These are phyloP conservation scores for Cirrhinus molitorella DNA, from an alignment of 2,797 vertebrate species.

Conservation along the genomic window DNA sequence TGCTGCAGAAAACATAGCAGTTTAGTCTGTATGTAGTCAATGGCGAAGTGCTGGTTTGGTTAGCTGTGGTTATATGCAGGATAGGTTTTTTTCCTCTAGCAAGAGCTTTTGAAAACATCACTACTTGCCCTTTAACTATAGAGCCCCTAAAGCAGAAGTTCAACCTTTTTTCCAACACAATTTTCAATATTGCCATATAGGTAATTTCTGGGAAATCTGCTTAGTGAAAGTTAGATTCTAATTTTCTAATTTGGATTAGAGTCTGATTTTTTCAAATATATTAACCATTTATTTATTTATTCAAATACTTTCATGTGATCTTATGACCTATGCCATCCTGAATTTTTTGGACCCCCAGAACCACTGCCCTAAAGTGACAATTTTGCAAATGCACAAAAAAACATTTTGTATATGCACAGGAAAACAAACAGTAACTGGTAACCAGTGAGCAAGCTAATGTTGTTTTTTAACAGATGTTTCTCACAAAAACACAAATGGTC, in stretches of 20 bases:
- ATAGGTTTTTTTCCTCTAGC: not conserved
- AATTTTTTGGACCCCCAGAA: no score
- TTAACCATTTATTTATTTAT: no score
- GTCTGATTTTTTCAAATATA: not conserved
- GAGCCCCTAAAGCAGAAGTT: not conserved
- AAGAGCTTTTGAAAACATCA: not conserved
- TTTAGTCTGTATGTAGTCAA: not conserved
- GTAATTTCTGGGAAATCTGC: not conserved
- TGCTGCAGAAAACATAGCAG: conserved; percentile 76
- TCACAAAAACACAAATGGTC: no score
- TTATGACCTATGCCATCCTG: no score
- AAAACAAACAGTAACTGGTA: no score
- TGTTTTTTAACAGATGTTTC: no score
- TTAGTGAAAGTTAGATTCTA: not conserved
- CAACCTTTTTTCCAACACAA: not conserved
- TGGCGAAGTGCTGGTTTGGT: not conserved
- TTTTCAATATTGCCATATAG: not conserved
- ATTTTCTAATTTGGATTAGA: not conserved
- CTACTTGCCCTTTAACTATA: not conserved
- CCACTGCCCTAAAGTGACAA: not conserved
- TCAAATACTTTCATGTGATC: no score
- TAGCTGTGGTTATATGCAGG: not conserved
- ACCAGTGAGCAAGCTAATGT: no score
- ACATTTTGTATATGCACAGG: not conserved
- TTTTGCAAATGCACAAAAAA: not conserved